Base-by-base conservation (phyloP, 2,888 invertebrate species). In the Alsophila aescularia region DNA sequence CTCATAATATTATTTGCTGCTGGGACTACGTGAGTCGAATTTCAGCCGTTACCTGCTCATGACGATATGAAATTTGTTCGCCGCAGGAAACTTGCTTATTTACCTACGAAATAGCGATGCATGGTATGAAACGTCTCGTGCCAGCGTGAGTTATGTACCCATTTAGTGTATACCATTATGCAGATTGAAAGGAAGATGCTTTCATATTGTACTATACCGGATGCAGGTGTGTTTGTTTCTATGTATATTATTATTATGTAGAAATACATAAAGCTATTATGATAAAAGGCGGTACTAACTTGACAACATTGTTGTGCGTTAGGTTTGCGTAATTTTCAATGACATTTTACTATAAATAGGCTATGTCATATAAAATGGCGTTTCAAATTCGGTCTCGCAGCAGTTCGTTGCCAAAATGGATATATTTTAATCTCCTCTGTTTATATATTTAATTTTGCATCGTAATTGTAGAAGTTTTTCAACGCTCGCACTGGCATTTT, bases 1-100 rank as follows among this genome's bases (percentile, higher is more conserved):
- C 79, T 83, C 82, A 85, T 85, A 83, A 85, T 83, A 84, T 84
- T 85, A 85, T 85, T 85, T 85, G 84, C 81, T 80, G 71, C 76
- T 77, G 74, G 57, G 66, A 64, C 68, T 70, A 83, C 85, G 85
- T 86, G 83, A 75, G 78, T 76, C 42, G 83, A 85, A 84, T 84
- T 75, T 69, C 69, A 64, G 69, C 64, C 64, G 72, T 71, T 79
- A 80, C 81, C 83, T 78, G 77, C 78, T 81, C 75, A 79, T 75
- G 75, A 70, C 75, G 78, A 80, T 79, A 79, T 81, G 78, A 81
- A 83, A 81, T 82, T 82, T 79, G 80, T 81, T 75, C 77, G 76
- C 77, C 73, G 67, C 75, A 73, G 73, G 73, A 79, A 78, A 77
- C 80, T 76, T 73, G 71, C 77, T 78, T 83, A 83, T 83, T 81